These are phyloP conservation scores for Prinia subflava DNA, from an alignment of 2,113 vertebrate species.

Conservation along the genomic window DNA sequence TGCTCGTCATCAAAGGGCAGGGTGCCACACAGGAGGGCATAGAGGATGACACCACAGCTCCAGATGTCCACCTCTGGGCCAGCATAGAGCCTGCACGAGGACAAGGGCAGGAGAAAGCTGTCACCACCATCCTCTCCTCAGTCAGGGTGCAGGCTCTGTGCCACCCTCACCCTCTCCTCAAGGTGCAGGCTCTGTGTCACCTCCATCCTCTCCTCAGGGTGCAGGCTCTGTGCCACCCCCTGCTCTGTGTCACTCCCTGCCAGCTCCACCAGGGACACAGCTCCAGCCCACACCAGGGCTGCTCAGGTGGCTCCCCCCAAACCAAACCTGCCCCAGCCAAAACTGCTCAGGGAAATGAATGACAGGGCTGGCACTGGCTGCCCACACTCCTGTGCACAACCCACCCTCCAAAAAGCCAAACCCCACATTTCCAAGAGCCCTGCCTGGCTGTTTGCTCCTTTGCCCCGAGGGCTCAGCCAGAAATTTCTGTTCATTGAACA, in stretches of 20 bases:
- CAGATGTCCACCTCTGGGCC: conserved; percentile 98
- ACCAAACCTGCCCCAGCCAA: neutral
- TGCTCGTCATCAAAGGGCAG: conserved; percentile 97
- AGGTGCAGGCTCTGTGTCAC: neutral
- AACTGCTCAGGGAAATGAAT: neutral
- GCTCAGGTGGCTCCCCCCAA: accelerated
- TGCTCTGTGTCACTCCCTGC: neutral
- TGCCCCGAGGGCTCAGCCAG: neutral
- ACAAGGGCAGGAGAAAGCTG: neutral
- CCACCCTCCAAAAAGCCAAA: neutral
- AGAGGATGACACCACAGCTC: conserved; percentile 97
- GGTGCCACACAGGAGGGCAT: conserved; percentile 94
- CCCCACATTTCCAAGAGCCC: neutral
- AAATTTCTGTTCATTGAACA: neutral
- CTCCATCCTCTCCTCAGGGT: neutral
- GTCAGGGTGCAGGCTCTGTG: neutral
- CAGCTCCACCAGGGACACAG: neutral
- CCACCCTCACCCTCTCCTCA: neutral
- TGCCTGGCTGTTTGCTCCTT: neutral
- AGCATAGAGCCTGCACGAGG: conserved; percentile 83
- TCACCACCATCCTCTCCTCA: neutral
- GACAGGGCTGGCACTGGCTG: neutral
- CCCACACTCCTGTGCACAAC: accelerated
- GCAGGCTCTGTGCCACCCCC: neutral
- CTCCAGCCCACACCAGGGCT: neutral